Conservation (phyloP, 2,888 invertebrate species). For the Heliconius ismenius region DNA sequence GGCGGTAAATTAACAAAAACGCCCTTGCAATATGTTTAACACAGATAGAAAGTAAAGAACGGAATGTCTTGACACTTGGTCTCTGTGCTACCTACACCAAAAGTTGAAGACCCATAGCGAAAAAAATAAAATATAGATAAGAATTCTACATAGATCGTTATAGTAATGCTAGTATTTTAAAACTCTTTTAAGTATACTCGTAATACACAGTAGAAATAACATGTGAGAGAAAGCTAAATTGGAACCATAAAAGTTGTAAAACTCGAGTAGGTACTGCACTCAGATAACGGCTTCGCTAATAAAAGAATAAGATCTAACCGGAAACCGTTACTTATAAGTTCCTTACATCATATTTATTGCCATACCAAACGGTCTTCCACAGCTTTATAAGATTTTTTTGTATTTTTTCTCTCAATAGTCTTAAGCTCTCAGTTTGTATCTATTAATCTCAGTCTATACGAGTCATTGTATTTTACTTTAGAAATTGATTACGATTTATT, state of each 20-base stretch:
- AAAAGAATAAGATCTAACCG: constrained; percentile 15
- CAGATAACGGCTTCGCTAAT: constrained; percentile 9
- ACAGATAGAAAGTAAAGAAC: not conserved
- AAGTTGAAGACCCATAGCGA: not conserved
- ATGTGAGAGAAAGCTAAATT: constrained; percentile 4
- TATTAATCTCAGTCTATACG: too few relatives aligned
- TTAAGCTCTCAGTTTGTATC: too few relatives aligned
- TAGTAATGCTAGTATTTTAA: not conserved
- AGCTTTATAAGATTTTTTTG: constrained; percentile 2
- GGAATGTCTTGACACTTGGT: not conserved
- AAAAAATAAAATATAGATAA: not conserved
- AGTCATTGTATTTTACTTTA: too few relatives aligned
- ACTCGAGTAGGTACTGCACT: not conserved
- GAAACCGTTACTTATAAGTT: constrained; percentile 12
- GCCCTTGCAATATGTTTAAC: too few relatives aligned
- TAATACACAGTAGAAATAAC: not conserved
- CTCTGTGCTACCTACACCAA: not conserved
- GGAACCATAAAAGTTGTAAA: constrained; percentile 1
- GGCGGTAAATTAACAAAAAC: too few relatives aligned
- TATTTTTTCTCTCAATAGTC: not conserved
- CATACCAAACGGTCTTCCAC: not conserved
- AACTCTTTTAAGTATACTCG: not conserved
- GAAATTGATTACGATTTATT: too few relatives aligned
- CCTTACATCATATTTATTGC: constrained; percentile 11
- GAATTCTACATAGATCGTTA: not conserved